A percentile compares a stretch with the other conserved stretches of the same genome.
Conservation (phyloP, 2,888 invertebrate species). For the Sicus ferrugineus region DNA sequence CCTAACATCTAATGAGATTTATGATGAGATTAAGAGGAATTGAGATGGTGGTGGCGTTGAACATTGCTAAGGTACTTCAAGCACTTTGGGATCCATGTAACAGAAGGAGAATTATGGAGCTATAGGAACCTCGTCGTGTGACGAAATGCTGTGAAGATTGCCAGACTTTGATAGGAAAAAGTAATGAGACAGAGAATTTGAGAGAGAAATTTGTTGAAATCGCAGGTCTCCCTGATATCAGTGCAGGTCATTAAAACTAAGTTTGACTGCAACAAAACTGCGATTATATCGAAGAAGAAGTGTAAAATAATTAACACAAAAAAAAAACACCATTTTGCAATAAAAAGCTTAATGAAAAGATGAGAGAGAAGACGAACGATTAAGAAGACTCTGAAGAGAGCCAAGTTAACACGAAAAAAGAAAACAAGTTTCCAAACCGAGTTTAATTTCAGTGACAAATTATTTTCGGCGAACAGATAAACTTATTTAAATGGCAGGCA, state of each 20-base stretch:
- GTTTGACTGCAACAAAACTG: background rate
- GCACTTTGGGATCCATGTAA: no score
- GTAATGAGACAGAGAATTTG: no score
- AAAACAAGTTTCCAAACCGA: background rate
- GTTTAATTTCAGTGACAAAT: conserved; percentile 4
- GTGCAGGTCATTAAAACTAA: background rate
- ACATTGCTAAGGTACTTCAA: no score
- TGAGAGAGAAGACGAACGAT: background rate
- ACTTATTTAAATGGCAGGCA: conserved; percentile 10
- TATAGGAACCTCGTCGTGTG: no score
- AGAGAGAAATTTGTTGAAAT: no score
- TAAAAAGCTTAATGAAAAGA: background rate
- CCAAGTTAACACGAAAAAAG: background rate
- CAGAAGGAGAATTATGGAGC: no score
- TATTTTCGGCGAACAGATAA: conserved; percentile 9
- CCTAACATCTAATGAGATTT: no score
- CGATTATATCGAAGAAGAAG: background rate
- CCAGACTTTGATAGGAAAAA: no score
- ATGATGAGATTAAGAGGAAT: no score
- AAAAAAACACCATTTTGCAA: background rate
- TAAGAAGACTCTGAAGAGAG: background rate
- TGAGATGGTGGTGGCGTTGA: no score
- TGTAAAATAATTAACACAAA: background rate
- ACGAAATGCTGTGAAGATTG: no score
- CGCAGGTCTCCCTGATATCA: no score